Conservation (phyloP, 1,140 invertebrate species). For the Neuroterus valhalla region DNA sequence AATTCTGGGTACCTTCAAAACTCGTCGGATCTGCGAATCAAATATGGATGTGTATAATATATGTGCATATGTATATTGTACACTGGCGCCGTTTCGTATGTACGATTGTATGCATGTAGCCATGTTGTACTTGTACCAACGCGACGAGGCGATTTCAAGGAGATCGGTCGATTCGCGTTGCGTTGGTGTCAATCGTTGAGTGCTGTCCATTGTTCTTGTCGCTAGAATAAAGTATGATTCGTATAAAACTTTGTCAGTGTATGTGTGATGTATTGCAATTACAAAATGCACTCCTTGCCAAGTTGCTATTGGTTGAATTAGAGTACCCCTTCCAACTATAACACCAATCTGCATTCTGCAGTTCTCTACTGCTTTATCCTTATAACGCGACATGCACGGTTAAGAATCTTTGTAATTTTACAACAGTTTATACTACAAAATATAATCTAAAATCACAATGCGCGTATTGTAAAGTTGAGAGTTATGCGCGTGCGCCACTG, state of each 20-base stretch:
- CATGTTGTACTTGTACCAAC: conserved; percentile 18
- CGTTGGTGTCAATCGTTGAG: conserved; percentile 26
- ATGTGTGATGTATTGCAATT: conserved; percentile 16
- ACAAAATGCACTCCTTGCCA: conserved; percentile 5
- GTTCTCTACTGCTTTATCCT: neutral
- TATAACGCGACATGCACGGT: neutral
- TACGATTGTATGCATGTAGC: neutral
- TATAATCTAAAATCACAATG: too few species aligned
- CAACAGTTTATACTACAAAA: too few species aligned
- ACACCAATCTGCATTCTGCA: neutral
- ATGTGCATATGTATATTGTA: neutral
- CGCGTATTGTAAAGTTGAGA: too few species aligned
- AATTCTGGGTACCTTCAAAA: conserved; percentile 25
- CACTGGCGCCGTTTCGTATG: neutral
- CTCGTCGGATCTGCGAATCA: conserved; percentile 35
- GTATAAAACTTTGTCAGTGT: conserved; percentile 11
- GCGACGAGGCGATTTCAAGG: conserved; percentile 14
- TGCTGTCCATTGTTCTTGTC: conserved; percentile 28
- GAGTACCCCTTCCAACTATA: neutral
- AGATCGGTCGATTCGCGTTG: conserved; percentile 28
- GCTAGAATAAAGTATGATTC: conserved; percentile 21
- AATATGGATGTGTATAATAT: neutral
- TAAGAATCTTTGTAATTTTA: too few species aligned
- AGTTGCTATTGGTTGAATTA: conserved; percentile 12
- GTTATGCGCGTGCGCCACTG: too few species aligned